Evolutionary conservation across 2,113 vertebrate species (phyloP), one percentile per base, ranked within the genome.

Genomic region (Acrocephalus arundinaceus): DNA sequence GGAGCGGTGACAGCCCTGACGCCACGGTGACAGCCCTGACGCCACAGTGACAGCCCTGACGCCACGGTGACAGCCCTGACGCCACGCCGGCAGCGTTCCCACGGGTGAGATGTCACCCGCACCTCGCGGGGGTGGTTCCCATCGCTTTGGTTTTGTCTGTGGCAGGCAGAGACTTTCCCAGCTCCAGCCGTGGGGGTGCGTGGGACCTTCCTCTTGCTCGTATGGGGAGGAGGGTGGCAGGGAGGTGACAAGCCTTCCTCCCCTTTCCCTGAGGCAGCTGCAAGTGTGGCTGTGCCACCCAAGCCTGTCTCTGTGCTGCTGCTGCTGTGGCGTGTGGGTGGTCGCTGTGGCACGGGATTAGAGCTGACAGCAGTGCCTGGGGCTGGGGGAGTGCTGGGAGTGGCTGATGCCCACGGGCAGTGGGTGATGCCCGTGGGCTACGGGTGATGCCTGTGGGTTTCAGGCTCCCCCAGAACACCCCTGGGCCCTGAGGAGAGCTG

Each of bases 101-200:
- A 16, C 23, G 72, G 94, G 84, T 55, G 95, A 75, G 71, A 68
- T 93, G 95, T 93, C 94, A 79, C 89, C 92, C 45, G 30, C 58
- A 1, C 76, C 92, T 5, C 3, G 62, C 5, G 76, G 94, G 61
- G 92, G 92, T 80, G 94, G 94, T 76, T 94, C 89, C 95, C 87
- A 13, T 59, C 39, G 33, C 86, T 35, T 57, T 5, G 79, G 71
- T 28, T 82, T 55, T 83, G 79, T 65, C 93, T 92, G 93, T 61
- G 80, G 89, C 93, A 86, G 62, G 82, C 62, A 72, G 82, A 89
- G 86, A 83, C 89, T 79, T 96, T 71, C 85, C 91, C 90, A 80
- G 87, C 83, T 83, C 62, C 13, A 3, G 84, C 79, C 57, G 24
- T 43, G 25, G 71, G 61, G 83, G 6, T 66, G 88, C 10, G 71